Base-by-base conservation (phyloP, 2,797 vertebrate genomes). In the Paratrypauchen microcephalus region DNA sequence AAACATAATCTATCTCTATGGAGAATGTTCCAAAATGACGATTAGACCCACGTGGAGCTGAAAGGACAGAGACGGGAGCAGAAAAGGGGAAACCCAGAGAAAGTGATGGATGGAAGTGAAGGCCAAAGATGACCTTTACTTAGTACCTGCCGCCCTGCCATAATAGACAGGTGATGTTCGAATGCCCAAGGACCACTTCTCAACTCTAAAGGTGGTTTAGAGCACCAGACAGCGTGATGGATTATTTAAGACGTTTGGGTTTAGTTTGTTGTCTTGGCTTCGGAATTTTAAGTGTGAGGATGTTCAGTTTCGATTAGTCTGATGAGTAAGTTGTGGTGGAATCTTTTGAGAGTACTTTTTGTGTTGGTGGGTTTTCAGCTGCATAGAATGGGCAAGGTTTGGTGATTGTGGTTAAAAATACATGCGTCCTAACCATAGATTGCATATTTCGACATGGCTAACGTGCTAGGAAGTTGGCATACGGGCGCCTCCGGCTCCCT, bases 61-160 rank as follows among this genome's bases (percentile, higher is more conserved):
- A 69, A 72, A 18, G 45, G 68, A 66, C 72, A n/a, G 68, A 59
- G 63, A 1, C 52, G 30, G 70, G 66, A 16, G 55, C 28, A 28
- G 28, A 67, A 67, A 77, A 72, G 18, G 79, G 61, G 69, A 74
- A 65, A 71, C 39, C 6, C 66, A 72, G 74, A 72, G 1, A 56
- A 19, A 58, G 73, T 87, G 87, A 91, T 82, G 59, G 79, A 90
- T 89, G 85, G 83, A 75, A 26, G 24, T 26, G 24, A 26, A 26
- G 78, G 78, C 72, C 70, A 58, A 47, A 52, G 62, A 48, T 73
- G 85, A 88, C 85, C 89, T 88, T 86, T 65, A 13, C 75, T 88
- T 87, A 84, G 89, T 87, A 88, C 85, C 28, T 54, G 75, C 72
- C 32, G 65, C 82, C 86, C 84, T 75, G 81, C 77, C 65, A 32